Base-by-base conservation (phyloP, 2,113 vertebrate species). In the Tragelaphus scriptus region DNA sequence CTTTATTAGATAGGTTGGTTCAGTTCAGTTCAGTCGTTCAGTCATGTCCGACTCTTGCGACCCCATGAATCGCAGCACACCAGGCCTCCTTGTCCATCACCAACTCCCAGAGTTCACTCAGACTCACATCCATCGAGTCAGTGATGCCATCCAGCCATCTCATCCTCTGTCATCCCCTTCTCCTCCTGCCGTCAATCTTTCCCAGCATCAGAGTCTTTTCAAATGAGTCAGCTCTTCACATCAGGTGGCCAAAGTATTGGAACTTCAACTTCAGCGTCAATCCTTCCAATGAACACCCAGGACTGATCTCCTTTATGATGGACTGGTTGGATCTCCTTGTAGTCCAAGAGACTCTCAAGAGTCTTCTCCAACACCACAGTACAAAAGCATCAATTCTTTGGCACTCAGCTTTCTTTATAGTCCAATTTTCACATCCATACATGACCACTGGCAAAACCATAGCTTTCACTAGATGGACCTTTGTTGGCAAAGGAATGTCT, bases 21-120 rank as follows among this genome's bases (percentile, higher is more conserved):
- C 26, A 71, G n/a, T 21, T 36, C 32, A 68, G 65, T 68, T 71
- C 65, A 71, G n/a, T 71, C 19, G 0, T n/a, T 71, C 65, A 36
- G n/a, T 36, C n/a, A 1, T 71, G 17, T 71, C 65, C 5, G 36
- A 23, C 1, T 36, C 65, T 36, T 71, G 65, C n/a, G 5, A 12
- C n/a, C n/a, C 65, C n/a, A 71, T 23, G 19, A 9, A 36, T 2
- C 0, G 4, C 4, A 71, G 65, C n/a, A 71, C 4, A 0, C n/a
- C n/a, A 71, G 65, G 65, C 4, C 65, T 36, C n/a, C 19, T n/a
- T 36, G 65, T 21, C 9, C 17, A 36, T 36, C 9, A 36, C 17
- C n/a, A 71, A 36, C n/a, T 71, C 65, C 65, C 2, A 40, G 4
- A 44, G n/a, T 21, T 71, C 11, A 71, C 65, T 71, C 17, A 71